Evolutionary conservation across 2,888 invertebrate genomes (phyloP).

Genomic region (Agonum fuliginosum): DNA sequence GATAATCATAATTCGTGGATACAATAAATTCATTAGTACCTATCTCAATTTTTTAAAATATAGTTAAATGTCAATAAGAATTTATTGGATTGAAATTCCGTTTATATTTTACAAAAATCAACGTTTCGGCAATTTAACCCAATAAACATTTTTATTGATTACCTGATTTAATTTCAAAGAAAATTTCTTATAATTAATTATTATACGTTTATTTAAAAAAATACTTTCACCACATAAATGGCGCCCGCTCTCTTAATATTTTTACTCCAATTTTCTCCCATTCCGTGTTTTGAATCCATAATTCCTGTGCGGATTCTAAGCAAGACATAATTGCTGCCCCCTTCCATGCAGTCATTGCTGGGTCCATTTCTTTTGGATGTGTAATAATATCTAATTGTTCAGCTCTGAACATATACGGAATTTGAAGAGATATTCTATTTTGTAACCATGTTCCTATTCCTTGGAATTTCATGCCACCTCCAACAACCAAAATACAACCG

Average conservation of each 20-base stretch:
- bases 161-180: too few relatives aligned
- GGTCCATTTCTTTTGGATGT: constrained; percentile 93
- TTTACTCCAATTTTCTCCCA: constrained; percentile 91
- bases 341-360: constrained; percentile 93
- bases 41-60: too few relatives aligned
- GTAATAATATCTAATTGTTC: constrained; percentile 93
- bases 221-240: constrained; percentile 86
- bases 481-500: constrained; percentile 92
- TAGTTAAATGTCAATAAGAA: too few relatives aligned
- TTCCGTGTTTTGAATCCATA: constrained; percentile 91
- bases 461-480: constrained; percentile 92
- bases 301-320: constrained; percentile 92
- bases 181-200: too few relatives aligned
- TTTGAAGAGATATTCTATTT: constrained; percentile 88
- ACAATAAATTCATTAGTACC: too few relatives aligned
- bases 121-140: too few relatives aligned
- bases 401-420: constrained; percentile 85
- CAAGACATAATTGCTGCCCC: constrained; percentile 96
- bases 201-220: constrained; percentile 22
- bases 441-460: constrained; percentile 92
- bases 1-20: too few relatives aligned
- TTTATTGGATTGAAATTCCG: too few relatives aligned
- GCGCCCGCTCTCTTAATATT: constrained; percentile 91
- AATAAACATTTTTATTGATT: too few relatives aligned
- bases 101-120: too few relatives aligned